phyloP scores from a whole-genome alignment of 2,113 vertebrate genomes.

The Campylomormyrus numenius region DNA sequence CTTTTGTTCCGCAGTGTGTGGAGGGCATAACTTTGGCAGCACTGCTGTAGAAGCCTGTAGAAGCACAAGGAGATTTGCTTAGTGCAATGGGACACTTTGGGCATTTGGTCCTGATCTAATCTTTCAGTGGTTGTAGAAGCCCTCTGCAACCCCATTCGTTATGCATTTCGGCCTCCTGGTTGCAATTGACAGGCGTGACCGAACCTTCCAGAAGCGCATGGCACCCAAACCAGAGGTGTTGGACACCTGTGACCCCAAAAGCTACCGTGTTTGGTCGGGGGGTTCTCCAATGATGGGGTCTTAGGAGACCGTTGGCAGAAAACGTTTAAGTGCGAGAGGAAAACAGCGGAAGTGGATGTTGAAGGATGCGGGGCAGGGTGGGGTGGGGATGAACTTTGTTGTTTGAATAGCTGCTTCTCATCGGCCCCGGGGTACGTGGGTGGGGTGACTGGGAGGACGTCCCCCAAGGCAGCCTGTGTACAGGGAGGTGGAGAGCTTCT shows the following conservation, averaged over 20 bases:
- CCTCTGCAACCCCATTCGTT: not conserved
- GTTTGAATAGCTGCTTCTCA: constrained; percentile 17
- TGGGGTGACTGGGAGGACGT: not conserved
- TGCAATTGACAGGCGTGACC: not conserved
- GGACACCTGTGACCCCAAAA: not conserved
- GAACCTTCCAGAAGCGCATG: not conserved
- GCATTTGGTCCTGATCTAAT: not conserved
- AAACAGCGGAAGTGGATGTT: not conserved
- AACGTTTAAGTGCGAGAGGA: not conserved
- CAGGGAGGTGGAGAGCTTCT: not conserved
- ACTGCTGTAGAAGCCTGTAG: not conserved
- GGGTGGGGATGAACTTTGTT: not conserved
- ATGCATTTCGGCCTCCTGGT: not conserved
- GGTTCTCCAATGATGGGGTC: not conserved
- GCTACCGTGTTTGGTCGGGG: not conserved
- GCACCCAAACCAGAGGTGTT: not conserved
- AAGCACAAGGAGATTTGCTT: not conserved
- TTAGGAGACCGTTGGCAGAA: not conserved
- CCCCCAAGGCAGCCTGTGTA: constrained; percentile 3
- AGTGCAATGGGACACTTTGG: not conserved
- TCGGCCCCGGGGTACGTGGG: not conserved
- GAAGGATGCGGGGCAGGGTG: not conserved
- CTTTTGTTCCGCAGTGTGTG: not conserved
- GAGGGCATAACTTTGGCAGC: not conserved
- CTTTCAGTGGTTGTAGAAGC: not conserved